Conservation (phyloP, 37 sponge, comb jelly and placozoan species). For the Aphrocallistes beatrix region DNA sequence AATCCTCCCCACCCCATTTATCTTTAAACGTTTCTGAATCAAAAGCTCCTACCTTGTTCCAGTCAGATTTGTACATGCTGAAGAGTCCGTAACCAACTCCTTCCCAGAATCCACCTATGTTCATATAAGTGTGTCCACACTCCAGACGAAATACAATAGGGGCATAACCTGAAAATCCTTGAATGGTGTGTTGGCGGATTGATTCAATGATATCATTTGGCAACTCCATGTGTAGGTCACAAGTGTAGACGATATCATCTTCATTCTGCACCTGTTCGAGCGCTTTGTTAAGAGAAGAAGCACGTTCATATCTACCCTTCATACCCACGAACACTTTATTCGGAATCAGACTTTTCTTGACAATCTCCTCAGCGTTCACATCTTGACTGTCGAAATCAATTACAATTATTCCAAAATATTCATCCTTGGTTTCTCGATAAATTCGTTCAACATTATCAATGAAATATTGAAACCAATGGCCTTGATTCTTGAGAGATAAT, state of each 20-base stretch:
- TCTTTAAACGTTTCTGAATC: neutral
- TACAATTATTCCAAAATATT: neutral
- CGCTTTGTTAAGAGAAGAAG: neutral
- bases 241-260: neutral
- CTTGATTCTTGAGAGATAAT: neutral
- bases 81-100: neutral
- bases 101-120: neutral
- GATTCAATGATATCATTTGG: neutral
- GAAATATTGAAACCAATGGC: neutral
- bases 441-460: neutral
- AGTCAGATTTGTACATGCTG: neutral
- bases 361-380: neutral
- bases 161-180: neutral
- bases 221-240: neutral
- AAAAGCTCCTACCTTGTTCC: neutral
- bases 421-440: neutral
- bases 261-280: neutral
- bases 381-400: neutral
- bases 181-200: neutral
- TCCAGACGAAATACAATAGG: neutral
- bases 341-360: neutral
- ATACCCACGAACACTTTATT: neutral
- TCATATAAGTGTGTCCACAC: neutral
- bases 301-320: neutral
- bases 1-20: neutral